Conservation (phyloP, 2,113 vertebrate genomes). For the Speoplatyrhinus poulsoni region DNA sequence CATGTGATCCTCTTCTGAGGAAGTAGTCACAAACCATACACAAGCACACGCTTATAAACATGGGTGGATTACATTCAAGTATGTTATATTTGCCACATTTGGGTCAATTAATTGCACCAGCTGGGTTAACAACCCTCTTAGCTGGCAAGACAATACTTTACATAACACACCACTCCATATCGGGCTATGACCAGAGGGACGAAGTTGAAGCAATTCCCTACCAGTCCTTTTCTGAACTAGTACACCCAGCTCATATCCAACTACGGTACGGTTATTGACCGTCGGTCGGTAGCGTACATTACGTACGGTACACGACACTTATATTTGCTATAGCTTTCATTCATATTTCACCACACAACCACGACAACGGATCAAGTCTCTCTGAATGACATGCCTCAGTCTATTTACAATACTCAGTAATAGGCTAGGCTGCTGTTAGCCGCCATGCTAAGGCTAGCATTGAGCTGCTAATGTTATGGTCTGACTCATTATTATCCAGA, state of each 20-base stretch:
- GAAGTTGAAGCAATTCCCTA: slow-evolving; percentile 11
- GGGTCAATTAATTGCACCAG: slow-evolving; percentile 12
- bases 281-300: too few relatives aligned
- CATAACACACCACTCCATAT: slow-evolving; percentile 20
- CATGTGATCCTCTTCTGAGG: background rate
- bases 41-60: background rate
- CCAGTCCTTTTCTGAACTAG: background rate
- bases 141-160: slow-evolving; percentile 6
- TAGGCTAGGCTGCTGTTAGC: slow-evolving; percentile 3
- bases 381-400: background rate
- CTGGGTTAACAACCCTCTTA: background rate
- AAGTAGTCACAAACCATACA: background rate
- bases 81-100: slow-evolving; percentile 12
- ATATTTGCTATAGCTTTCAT: slow-evolving; percentile 5
- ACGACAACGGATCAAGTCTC: too few relatives aligned
- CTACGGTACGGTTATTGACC: too few relatives aligned
- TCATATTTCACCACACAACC: slow-evolving; percentile 2
- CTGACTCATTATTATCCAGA: background rate
- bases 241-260: background rate
- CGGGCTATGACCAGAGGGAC: slow-evolving; percentile 32
- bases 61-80: background rate
- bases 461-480: slow-evolving; percentile 22
- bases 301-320: background rate
- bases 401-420: background rate
- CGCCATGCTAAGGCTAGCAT: slow-evolving; percentile 6